Evolutionary conservation across 30 jellyfish, hydroid and myxozoan species (phyloP).

Genomic region (Rhopilema esculentum): DNA sequence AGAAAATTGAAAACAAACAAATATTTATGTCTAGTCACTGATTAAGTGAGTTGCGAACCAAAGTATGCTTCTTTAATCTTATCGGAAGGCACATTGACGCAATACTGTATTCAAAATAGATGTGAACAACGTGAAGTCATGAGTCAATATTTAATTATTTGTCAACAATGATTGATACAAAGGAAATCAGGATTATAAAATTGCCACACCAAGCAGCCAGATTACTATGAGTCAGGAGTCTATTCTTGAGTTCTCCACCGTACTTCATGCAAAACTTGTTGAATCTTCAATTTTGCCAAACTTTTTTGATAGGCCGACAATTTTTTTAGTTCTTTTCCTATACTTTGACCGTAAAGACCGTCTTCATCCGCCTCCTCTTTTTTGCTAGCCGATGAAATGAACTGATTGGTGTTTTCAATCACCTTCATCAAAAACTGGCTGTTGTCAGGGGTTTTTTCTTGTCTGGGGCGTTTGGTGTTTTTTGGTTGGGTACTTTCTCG

Average conservation of each 20-base stretch:
- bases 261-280: constrained; percentile 23
- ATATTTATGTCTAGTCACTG: too few relatives aligned
- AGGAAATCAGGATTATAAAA: neutral
- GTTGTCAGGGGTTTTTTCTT: too few relatives aligned
- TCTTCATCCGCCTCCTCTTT: constrained; percentile 30
- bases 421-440: constrained; percentile 15
- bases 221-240: neutral
- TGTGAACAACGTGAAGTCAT: neutral
- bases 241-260: neutral
- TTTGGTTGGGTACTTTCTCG: constrained; percentile 7
- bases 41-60: neutral
- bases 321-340: constrained; percentile 36
- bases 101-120: neutral
- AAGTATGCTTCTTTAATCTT: too few relatives aligned
- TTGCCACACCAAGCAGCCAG: neutral
- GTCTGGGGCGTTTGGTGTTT: constrained; percentile 6
- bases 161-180: neutral
- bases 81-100: neutral
- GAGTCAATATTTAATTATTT: neutral
- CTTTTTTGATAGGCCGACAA: constrained; percentile 16
- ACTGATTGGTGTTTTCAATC: constrained; percentile 2
- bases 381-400: constrained; percentile 6
- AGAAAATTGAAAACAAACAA: too few relatives aligned
- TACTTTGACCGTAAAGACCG: constrained; percentile 40
- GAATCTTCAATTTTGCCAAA: constrained; percentile 35